phyloP scores from a whole-genome alignment of 64 coral and sea anemone species.

The Montipora sp. region DNA sequence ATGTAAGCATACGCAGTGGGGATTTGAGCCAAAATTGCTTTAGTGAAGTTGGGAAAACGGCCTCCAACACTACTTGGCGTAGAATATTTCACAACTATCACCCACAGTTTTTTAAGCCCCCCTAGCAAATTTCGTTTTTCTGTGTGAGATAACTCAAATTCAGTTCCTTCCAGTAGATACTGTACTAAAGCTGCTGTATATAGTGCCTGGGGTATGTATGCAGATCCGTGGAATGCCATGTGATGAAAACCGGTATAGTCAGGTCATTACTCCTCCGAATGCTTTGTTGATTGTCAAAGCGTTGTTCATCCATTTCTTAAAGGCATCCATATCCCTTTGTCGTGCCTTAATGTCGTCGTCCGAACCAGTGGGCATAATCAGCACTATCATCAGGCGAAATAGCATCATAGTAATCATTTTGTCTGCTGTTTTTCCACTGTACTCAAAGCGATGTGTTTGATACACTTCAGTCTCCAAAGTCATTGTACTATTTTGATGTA shows the following conservation, averaged over 20 bases:
- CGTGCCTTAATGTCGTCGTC: no score
- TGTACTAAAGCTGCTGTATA: conserved; percentile 42
- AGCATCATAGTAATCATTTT: no score
- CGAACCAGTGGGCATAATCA: no score
- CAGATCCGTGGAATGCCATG: conserved; percentile 65
- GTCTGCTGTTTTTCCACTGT: no score
- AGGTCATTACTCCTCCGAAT: conserved; percentile 62
- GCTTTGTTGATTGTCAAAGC: conserved; percentile 59
- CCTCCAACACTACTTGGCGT: conserved; percentile 63
- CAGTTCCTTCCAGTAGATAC: conserved; percentile 57
- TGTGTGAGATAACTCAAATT: conserved; percentile 22
- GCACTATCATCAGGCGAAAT: no score
- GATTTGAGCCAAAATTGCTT: not conserved
- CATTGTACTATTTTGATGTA: no score
- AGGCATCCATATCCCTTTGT: no score
- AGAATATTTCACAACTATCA: conserved; percentile 48
- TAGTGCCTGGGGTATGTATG: conserved; percentile 53
- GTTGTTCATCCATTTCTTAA: conserved; percentile 21
- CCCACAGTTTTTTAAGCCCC: conserved; percentile 21
- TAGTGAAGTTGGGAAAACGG: conserved; percentile 31
- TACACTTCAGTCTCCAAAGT: no score
- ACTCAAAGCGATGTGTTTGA: no score
- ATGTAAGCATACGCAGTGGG: conserved; percentile 57
- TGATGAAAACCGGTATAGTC: conserved; percentile 77
- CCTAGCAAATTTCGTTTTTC: not conserved